A percentile compares a stretch with the other conserved stretches of the same genome.
phyloP scores from a whole-genome alignment of 2,113 vertebrate species.

The Cisticola juncidis region DNA sequence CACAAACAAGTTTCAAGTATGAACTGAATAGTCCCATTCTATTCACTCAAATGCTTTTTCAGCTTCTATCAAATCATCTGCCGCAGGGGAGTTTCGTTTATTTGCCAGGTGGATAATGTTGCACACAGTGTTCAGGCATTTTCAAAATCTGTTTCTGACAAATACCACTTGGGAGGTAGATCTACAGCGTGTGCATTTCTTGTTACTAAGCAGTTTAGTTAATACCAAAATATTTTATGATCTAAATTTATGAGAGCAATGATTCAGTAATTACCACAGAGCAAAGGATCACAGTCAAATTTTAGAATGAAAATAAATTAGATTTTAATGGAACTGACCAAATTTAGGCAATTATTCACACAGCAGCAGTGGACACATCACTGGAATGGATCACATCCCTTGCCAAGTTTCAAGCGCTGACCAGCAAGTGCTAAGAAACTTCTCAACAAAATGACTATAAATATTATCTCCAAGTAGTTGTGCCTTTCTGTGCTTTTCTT shows the following conservation, averaged over 20 bases:
- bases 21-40: slow-evolving; percentile 54
- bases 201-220: background rate
- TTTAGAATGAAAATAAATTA: slow-evolving; percentile 22
- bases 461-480: background rate
- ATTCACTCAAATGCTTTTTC: slow-evolving; percentile 45
- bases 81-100: slow-evolving; percentile 29
- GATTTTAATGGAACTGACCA: background rate
- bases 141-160: slow-evolving; percentile 51
- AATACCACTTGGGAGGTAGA: slow-evolving; percentile 51
- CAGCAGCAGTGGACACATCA: background rate
- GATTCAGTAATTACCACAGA: background rate
- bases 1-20: slow-evolving; percentile 16
- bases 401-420: background rate
- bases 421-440: background rate
- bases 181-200: background rate
- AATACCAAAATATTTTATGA: slow-evolving; percentile 30
- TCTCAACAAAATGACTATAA: background rate
- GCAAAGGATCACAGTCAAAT: slow-evolving; percentile 9
- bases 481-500: background rate
- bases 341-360: background rate
- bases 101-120: slow-evolving; percentile 63
- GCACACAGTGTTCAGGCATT: slow-evolving; percentile 24
- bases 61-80: slow-evolving; percentile 57
- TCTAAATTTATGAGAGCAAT: slow-evolving; percentile 21
- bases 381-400: background rate